phyloP scores from a whole-genome alignment of 2,113 vertebrate genomes.

The Tursiops truncatus region DNA sequence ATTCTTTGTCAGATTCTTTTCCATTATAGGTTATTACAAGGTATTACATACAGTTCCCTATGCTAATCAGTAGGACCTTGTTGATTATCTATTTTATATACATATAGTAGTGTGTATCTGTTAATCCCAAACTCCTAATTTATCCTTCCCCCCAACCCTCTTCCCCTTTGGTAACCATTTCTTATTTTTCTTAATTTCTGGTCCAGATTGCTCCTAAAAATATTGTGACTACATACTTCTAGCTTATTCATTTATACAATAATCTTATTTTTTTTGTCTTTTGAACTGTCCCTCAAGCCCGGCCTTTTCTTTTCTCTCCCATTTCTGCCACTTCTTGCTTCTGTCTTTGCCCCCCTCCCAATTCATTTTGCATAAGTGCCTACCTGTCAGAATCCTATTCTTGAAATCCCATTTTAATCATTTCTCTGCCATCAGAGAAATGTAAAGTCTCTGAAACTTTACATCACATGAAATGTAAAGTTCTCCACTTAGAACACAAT shows the following conservation, averaged over 20 bases:
- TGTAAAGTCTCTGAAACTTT: background rate
- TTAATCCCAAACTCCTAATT: background rate
- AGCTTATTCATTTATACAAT: background rate
- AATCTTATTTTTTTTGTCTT: background rate
- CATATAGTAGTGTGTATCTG: background rate
- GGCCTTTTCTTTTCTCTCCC: background rate
- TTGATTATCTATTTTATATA: no score
- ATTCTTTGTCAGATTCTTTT: background rate
- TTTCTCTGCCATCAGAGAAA: background rate
- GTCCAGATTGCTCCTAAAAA: background rate
- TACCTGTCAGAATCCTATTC: background rate
- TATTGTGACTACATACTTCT: background rate
- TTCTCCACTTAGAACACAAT: background rate
- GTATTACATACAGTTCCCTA: background rate
- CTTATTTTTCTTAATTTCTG: conserved; percentile 10
- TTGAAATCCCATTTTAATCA: background rate
- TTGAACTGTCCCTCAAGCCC: background rate
- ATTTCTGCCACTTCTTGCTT: background rate
- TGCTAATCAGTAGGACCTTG: background rate
- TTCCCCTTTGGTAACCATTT: background rate
- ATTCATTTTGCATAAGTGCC: background rate
- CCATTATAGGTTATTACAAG: background rate
- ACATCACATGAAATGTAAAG: background rate
- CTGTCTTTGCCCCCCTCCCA: background rate
- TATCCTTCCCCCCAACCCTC: background rate